A percentile compares a stretch with the other conserved stretches of the same genome.
Evolutionary conservation across 2,797 vertebrate genomes (phyloP).

Genomic region (Argentina silus): DNA sequence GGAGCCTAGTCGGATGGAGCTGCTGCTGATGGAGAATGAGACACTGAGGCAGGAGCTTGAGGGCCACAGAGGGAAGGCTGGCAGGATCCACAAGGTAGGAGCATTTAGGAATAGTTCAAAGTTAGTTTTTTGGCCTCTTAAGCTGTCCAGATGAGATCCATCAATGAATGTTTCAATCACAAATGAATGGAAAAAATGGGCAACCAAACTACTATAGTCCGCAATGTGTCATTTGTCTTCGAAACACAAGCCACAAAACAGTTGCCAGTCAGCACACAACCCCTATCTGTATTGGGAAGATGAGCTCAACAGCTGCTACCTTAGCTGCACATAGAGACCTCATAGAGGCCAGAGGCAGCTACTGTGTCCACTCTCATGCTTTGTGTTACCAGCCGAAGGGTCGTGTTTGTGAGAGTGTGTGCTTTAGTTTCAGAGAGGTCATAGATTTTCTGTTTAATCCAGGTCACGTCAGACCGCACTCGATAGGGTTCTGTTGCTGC

Average conservation of each 20-base stretch:
- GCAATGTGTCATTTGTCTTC: slow-evolving; percentile 40
- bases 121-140: background rate
- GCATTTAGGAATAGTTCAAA: background rate
- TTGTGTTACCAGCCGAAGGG: slow-evolving; percentile 63
- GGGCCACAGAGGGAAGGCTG: slow-evolving; percentile 82
- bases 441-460: slow-evolving; percentile 71
- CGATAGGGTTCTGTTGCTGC: slow-evolving; percentile 47
- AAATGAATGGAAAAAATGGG: background rate
- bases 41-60: slow-evolving; percentile 88
- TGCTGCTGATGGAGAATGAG: slow-evolving; percentile 89
- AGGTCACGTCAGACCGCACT: slow-evolving; percentile 57
- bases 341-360: slow-evolving; percentile 62
- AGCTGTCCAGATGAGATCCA: background rate
- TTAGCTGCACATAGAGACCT: slow-evolving; percentile 34
- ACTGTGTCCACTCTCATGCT: slow-evolving; percentile 69
- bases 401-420: slow-evolving; percentile 37
- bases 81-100: slow-evolving; percentile 91
- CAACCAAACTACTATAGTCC: background rate
- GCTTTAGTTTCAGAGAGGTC: slow-evolving; percentile 50
- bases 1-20: slow-evolving; percentile 83
- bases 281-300: slow-evolving; percentile 63
- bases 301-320: slow-evolving; percentile 67
- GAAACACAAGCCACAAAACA: slow-evolving; percentile 65
- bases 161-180: too few species aligned
- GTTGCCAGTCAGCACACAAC: slow-evolving; percentile 53